A percentile compares a stretch with the other conserved stretches of the same genome.
These are phyloP conservation scores for Propithecus coquereli DNA, from an alignment of 2,113 vertebrate species.

Conservation along the genomic window DNA sequence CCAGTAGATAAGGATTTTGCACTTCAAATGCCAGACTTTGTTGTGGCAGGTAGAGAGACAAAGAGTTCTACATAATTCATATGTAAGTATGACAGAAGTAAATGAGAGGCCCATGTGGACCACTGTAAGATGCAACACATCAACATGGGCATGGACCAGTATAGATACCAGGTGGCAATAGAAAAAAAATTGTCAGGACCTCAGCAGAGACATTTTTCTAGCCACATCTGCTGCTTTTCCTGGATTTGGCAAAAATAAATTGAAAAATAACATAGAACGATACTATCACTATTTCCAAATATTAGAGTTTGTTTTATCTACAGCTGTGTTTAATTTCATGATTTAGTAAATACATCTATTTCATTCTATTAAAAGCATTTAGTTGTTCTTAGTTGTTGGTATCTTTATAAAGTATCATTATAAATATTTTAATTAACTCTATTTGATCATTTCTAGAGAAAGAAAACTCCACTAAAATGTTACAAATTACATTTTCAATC, in stretches of 20 bases:
- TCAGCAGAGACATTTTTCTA: neutral
- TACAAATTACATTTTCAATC: neutral
- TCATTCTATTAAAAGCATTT: neutral
- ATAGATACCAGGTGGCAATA: neutral
- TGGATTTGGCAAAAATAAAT: neutral
- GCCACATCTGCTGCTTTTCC: neutral
- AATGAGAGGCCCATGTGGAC: neutral
- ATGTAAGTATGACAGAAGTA: neutral
- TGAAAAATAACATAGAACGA: neutral
- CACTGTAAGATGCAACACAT: neutral
- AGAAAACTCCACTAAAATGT: neutral
- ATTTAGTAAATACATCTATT: neutral
- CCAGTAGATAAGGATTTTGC: neutral
- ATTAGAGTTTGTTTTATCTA: neutral
- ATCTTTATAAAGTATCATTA: neutral
- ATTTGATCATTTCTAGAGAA: constrained; percentile 6
- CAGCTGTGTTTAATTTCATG: neutral
- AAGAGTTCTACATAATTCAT: neutral
- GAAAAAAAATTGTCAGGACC: neutral
- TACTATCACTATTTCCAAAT: neutral
- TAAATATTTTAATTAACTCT: neutral
- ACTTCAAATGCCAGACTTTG: neutral
- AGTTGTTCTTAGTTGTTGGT: neutral
- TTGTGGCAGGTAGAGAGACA: neutral
- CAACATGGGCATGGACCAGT: neutral